Conservation (phyloP, 2,888 invertebrate species). For the Callimorpha dominula region DNA sequence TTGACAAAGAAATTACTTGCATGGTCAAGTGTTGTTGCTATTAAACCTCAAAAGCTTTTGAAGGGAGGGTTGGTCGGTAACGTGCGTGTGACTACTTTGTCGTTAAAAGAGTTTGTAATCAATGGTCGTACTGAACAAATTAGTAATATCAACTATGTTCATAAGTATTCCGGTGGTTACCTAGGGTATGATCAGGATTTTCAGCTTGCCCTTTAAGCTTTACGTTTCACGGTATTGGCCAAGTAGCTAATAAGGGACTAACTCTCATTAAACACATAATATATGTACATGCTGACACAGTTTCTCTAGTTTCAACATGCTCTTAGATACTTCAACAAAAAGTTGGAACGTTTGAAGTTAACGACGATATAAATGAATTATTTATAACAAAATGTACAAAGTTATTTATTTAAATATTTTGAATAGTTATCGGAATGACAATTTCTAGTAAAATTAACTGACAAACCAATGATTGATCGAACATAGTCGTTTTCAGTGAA, state of each 20-base stretch:
- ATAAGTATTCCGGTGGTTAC: no score
- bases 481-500: background rate
- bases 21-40: no score
- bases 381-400: background rate
- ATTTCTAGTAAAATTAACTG: background rate
- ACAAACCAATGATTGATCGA: background rate
- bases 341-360: background rate
- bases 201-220: no score
- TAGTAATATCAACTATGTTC: no score
- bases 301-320: background rate
- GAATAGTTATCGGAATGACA: background rate
- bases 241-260: background rate
- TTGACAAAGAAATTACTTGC: no score
- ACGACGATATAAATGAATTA: no score
- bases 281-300: background rate
- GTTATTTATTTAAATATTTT: background rate
- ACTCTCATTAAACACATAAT: background rate
- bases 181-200: no score
- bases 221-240: background rate
- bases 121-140: no score
- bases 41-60: no score
- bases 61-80: no score
- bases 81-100: no score
- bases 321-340: slow-evolving; percentile 1
- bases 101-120: no score